phyloP scores from a whole-genome alignment of 2,113 vertebrate species.

The Cyanoramphus novaezelandiae region DNA sequence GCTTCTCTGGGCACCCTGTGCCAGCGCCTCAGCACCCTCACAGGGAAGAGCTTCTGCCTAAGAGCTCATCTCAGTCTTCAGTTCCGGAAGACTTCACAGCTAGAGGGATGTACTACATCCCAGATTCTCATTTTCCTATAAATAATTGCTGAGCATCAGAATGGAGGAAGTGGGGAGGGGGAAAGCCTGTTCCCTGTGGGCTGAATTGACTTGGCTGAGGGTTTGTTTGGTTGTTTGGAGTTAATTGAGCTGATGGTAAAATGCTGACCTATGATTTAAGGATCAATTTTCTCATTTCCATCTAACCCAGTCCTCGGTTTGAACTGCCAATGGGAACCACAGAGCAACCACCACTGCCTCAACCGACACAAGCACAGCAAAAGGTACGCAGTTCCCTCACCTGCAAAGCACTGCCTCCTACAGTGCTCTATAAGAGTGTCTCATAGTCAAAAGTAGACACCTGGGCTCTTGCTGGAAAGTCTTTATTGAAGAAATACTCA shows the following conservation, averaged over 20 bases:
- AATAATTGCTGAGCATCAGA: neutral
- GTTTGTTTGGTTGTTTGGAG: neutral
- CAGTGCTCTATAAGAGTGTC: neutral
- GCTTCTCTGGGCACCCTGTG: neutral
- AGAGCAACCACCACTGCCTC: conserved; percentile 92
- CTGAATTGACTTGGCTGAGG: neutral
- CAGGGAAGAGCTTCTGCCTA: neutral
- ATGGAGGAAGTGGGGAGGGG: neutral
- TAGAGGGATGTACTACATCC: neutral
- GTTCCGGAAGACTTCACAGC: neutral
- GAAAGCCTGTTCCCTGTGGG: neutral
- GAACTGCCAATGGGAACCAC: conserved; percentile 96
- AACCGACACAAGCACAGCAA: conserved; percentile 85
- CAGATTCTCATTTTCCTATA: neutral
- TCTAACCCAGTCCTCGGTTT: conserved; percentile 88
- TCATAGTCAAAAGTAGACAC: neutral
- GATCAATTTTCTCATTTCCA: conserved; percentile 24
- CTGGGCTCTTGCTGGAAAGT: neutral
- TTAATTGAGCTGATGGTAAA: neutral
- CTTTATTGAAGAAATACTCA: neutral
- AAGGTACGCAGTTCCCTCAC: conserved; percentile 77
- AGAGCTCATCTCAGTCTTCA: neutral
- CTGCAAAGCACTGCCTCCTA: neutral
- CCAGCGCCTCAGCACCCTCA: neutral
- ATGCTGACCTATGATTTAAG: neutral